Conservation (phyloP, 2,113 vertebrate genomes). For the Aythya baeri region DNA sequence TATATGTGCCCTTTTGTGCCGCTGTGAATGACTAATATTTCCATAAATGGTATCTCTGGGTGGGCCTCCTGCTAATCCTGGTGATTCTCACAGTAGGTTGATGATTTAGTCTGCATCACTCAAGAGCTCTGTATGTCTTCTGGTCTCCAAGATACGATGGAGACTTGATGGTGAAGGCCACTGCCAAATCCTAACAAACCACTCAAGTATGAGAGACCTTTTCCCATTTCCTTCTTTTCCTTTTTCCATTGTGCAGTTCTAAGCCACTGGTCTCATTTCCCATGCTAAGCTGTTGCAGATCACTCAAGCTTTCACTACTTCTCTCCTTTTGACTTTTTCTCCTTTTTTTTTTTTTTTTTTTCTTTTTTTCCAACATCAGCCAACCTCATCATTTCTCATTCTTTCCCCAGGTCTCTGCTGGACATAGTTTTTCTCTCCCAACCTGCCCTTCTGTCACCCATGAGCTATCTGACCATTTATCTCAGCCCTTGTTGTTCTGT, state of each 20-base stretch:
- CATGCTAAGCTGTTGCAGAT: neutral
- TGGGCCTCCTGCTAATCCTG: constrained; percentile 12
- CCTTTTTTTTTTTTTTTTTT: neutral
- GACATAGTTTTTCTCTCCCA: neutral
- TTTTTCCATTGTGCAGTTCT: constrained; percentile 13
- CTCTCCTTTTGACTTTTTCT: neutral
- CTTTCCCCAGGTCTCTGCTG: neutral
- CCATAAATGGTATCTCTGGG: constrained; percentile 8
- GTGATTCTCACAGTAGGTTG: neutral
- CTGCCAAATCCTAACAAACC: constrained; percentile 17
- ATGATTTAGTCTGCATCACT: neutral
- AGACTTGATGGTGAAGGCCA: neutral
- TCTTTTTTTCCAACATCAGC: neutral
- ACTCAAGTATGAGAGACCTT: neutral
- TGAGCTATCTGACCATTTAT: neutral
- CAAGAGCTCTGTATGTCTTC: constrained; percentile 19
- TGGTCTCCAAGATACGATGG: constrained; percentile 14
- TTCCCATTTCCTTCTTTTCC: neutral
- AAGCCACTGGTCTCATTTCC: neutral
- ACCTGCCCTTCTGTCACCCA: neutral
- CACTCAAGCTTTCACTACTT: neutral
- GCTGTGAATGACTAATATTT: constrained; percentile 27
- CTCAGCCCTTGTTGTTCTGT: neutral
- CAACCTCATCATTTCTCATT: neutral
- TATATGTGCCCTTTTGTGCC: neutral